These are phyloP conservation scores for Drosophila histrio DNA, from an alignment of 2,888 invertebrate species.

Conservation along the genomic window DNA sequence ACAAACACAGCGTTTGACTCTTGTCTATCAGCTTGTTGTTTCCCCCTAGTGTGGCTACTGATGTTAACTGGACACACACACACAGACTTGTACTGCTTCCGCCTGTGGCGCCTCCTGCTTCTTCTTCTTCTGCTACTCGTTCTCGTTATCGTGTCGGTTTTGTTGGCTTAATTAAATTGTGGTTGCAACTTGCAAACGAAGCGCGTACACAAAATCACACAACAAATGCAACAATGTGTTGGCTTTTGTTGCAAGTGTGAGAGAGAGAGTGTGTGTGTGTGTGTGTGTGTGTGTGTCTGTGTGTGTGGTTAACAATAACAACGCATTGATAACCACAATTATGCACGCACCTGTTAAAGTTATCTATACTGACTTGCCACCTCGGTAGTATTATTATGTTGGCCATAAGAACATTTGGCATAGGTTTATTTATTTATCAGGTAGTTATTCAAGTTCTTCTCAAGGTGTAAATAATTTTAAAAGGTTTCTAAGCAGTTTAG, in stretches of 20 bases:
- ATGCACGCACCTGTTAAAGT: constrained; percentile 30
- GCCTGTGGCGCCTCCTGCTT: constrained; percentile 9
- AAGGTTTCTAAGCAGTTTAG: neutral
- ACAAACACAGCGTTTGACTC: constrained; percentile 1
- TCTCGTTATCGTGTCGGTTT: constrained; percentile 47
- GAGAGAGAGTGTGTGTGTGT: neutral
- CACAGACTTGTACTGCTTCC: constrained; percentile 9
- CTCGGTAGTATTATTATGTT: neutral
- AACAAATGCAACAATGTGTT: constrained; percentile 39
- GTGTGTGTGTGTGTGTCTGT: neutral
- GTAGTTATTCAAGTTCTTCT: neutral
- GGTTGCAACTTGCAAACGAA: constrained; percentile 77
- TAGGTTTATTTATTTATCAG: neutral
- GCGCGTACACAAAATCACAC: constrained; percentile 79
- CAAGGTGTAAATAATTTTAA: neutral
- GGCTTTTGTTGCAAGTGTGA: constrained; percentile 37
- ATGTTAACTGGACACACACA: constrained; percentile 31
- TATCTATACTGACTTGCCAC: constrained; percentile 6
- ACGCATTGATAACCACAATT: constrained; percentile 51
- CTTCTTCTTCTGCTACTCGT: too few species aligned
- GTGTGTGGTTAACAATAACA: constrained; percentile 37
- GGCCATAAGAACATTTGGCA: neutral
- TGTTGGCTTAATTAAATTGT: constrained; percentile 80
- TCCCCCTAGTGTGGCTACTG: constrained; percentile 22
- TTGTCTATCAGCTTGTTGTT: constrained; percentile 49